phyloP scores from a whole-genome alignment of 2,797 vertebrate genomes.

The Halcyon chelicuti region DNA sequence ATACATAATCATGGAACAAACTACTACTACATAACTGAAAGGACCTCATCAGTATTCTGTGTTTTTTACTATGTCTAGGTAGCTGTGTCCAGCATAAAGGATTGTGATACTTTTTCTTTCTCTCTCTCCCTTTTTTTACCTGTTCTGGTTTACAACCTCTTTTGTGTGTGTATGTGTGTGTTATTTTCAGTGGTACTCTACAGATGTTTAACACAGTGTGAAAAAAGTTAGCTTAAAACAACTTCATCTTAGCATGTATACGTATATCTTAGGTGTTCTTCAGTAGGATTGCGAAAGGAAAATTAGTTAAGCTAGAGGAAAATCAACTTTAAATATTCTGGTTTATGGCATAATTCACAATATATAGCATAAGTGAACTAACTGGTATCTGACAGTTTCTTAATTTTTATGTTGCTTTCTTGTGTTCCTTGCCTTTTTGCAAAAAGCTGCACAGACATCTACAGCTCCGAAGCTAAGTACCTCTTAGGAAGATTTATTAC shows the following conservation, averaged over 20 bases:
- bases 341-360: background rate
- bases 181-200: background rate
- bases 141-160: background rate
- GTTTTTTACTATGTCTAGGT: background rate
- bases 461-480: background rate
- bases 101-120: background rate
- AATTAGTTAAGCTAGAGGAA: background rate
- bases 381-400: background rate
- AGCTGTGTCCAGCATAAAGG: background rate
- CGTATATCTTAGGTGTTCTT: background rate
- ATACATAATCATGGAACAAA: background rate
- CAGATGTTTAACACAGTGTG: background rate
- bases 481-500: slow-evolving; percentile 39
- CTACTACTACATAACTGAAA: background rate
- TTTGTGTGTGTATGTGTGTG: background rate
- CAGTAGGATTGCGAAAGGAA: background rate
- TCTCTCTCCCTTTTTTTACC: background rate
- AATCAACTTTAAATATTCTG: background rate
- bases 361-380: background rate
- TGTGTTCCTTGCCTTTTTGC: background rate
- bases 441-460: background rate
- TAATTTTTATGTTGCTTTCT: background rate
- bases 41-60: background rate
- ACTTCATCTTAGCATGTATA: background rate
- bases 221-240: background rate